A percentile compares a stretch with the other conserved stretches of the same genome.
Conservation (phyloP, 2,888 invertebrate species). For the Clivina fossor region DNA sequence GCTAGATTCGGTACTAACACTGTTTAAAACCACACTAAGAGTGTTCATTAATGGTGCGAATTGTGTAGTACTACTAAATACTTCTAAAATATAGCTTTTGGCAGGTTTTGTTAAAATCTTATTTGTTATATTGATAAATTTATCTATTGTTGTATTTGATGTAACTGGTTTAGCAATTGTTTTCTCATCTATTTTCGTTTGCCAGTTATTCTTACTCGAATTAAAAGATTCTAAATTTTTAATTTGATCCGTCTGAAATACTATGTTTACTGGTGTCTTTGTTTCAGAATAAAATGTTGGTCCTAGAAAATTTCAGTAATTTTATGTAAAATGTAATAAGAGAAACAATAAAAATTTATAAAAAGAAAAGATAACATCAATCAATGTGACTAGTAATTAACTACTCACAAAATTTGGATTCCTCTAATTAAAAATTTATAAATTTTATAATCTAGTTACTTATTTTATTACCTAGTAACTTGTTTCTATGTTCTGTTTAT, state of each 20-base stretch:
- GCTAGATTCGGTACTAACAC: background rate
- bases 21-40: background rate
- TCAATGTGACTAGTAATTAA: too few relatives aligned
- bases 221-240: slow-evolving; percentile 17
- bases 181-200: slow-evolving; percentile 4
- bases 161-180: slow-evolving; percentile 3
- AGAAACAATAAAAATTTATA: too few relatives aligned
- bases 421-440: too few relatives aligned
- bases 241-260: slow-evolving; percentile 14
- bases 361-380: too few relatives aligned
- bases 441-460: too few relatives aligned
- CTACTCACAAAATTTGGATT: background rate
- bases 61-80: slow-evolving; percentile 24
- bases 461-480: too few relatives aligned
- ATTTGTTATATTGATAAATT: slow-evolving; percentile 14
- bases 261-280: slow-evolving; percentile 18
- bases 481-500: too few relatives aligned
- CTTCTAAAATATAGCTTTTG: slow-evolving; percentile 20
- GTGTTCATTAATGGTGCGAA: slow-evolving; percentile 23
- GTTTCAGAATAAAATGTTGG: slow-evolving; percentile 7
- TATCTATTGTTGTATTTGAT: background rate
- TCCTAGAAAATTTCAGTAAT: too few relatives aligned
- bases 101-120: slow-evolving; percentile 9
- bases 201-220: slow-evolving; percentile 3
- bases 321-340: too few relatives aligned